Conservation (phyloP, 1,140 invertebrate genomes). For the Bombus sylvicola region DNA sequence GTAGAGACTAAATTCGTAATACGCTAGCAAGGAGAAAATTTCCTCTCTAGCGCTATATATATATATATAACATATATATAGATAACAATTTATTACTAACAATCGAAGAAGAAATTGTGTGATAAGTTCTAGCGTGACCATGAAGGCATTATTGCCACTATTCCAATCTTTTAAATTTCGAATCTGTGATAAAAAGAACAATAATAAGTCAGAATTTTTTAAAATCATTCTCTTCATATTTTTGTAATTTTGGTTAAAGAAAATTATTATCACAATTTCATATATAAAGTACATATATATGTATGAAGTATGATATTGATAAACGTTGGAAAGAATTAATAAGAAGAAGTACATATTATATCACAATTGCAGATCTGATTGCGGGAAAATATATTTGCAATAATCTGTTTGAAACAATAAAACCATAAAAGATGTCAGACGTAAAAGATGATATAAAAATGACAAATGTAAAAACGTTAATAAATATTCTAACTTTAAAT, state of each 20-base stretch:
- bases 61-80: too few relatives aligned
- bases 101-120: background rate
- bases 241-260: background rate
- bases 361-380: background rate
- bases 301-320: background rate
- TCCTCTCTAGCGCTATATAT: too few relatives aligned
- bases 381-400: background rate
- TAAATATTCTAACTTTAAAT: constrained; percentile 84
- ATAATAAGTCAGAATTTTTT: background rate
- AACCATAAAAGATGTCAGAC: constrained; percentile 58
- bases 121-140: background rate
- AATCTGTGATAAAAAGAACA: background rate
- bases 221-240: background rate
- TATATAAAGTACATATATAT: background rate
- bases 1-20: background rate
- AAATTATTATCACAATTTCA: background rate
- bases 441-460: constrained; percentile 2
- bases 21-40: too few relatives aligned
- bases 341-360: background rate
- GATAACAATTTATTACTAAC: too few relatives aligned
- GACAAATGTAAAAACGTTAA: constrained; percentile 41
- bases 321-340: background rate
- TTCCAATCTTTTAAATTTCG: too few relatives aligned
- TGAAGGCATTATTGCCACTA: background rate
- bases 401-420: background rate